Conservation (phyloP, 2,113 vertebrate genomes). For the Lynx canadensis region DNA sequence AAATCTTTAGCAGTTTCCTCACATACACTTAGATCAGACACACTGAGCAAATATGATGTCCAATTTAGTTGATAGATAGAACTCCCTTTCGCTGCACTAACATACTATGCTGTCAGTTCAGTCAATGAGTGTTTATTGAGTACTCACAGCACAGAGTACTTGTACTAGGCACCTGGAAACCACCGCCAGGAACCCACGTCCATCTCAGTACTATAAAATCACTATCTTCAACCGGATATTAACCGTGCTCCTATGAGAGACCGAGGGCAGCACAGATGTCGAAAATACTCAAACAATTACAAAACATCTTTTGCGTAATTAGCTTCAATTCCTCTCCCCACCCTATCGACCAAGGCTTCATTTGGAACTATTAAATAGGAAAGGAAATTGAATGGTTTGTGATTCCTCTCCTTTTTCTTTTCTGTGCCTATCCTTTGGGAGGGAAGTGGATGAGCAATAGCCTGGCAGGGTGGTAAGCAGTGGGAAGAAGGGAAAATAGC, state of each 20-base stretch:
- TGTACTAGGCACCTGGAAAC: background rate
- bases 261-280: background rate
- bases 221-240: conserved; percentile 19
- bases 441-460: background rate
- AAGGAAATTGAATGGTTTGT: background rate
- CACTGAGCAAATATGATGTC: conserved; percentile 64
- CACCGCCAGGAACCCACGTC: background rate
- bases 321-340: background rate
- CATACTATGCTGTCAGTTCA: conserved; percentile 51
- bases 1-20: conserved; percentile 63
- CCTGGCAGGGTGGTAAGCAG: background rate
- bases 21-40: conserved; percentile 65
- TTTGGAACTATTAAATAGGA: background rate
- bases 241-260: conserved; percentile 1
- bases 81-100: conserved; percentile 56
- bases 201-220: background rate
- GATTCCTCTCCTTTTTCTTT: conserved; percentile 12
- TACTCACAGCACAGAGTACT: background rate
- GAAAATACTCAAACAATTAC: conserved; percentile 42
- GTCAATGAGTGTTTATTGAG: conserved; percentile 63
- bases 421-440: background rate
- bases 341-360: background rate
- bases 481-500: background rate
- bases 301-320: conserved; percentile 23
- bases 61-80: conserved; percentile 67